These are phyloP conservation scores for Drosophila testacea DNA, from an alignment of 2,888 invertebrate genomes.

Conservation along the genomic window DNA sequence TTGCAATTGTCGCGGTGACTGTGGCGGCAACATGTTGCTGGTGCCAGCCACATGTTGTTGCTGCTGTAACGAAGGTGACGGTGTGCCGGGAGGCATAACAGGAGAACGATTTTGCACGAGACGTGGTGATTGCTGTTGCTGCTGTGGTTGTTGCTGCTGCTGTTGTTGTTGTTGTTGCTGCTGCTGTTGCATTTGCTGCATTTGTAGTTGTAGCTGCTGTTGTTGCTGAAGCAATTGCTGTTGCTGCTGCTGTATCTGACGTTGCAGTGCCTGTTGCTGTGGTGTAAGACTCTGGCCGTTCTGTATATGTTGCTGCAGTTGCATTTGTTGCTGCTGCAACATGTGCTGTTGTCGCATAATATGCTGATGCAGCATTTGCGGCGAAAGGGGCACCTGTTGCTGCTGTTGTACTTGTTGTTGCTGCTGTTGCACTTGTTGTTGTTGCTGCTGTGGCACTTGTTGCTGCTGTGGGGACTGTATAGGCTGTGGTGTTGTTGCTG, in stretches of 20 bases:
- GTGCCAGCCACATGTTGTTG: conserved; percentile 66
- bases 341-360: conserved; percentile 71
- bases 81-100: conserved; percentile 77
- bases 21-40: conserved; percentile 82
- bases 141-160: conserved; percentile 84
- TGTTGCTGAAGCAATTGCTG: conserved; percentile 87
- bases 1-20: conserved; percentile 83
- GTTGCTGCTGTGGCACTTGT: conserved; percentile 57
- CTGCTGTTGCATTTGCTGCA: conserved; percentile 79
- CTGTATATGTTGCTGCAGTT: conserved; percentile 74
- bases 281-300: conserved; percentile 80
- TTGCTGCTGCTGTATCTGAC: conserved; percentile 84
- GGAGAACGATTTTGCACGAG: conserved; percentile 84
- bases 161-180: conserved; percentile 84
- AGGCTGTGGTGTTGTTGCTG: conserved; percentile 81
- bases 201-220: conserved; percentile 85
- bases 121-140: conserved; percentile 80
- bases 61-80: conserved; percentile 81
- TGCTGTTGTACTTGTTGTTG: conserved; percentile 55
- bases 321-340: conserved; percentile 72
- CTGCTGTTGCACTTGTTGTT: conserved; percentile 67
- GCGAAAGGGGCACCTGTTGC: conserved; percentile 77
- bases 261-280: conserved; percentile 77
- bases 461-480: conserved; percentile 82
- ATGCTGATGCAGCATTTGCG: conserved; percentile 76